Conservation (phyloP, 2,888 invertebrate species). For the Drosophila cognata region DNA sequence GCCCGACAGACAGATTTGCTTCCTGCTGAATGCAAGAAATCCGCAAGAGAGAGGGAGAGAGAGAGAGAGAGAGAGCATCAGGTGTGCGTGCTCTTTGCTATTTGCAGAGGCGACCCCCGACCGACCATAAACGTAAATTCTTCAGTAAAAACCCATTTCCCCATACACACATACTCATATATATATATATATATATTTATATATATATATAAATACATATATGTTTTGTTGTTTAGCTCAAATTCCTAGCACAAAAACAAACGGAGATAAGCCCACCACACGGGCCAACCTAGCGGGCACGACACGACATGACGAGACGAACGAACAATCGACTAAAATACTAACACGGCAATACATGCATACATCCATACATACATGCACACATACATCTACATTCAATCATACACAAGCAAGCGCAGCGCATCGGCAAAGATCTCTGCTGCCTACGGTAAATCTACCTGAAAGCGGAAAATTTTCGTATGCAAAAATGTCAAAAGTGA, state of each 20-base stretch:
- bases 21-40: conserved; percentile 28
- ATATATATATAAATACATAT: conserved; percentile 3
- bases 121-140: conserved; percentile 1
- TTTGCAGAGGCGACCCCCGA: neutral
- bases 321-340: conserved; percentile 55
- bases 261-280: conserved; percentile 64
- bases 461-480: conserved; percentile 79
- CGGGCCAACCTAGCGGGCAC: conserved; percentile 39
- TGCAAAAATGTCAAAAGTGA: conserved; percentile 82
- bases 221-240: conserved; percentile 30
- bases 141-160: conserved; percentile 4
- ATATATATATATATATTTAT: neutral
- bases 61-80: conserved; percentile 33
- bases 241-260: conserved; percentile 63
- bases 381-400: conserved; percentile 14
- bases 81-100: conserved; percentile 48
- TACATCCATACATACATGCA: conserved; percentile 1
- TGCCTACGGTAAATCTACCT: conserved; percentile 73
- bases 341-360: conserved; percentile 25
- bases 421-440: conserved; percentile 55
- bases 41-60: conserved; percentile 9
- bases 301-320: conserved; percentile 38
- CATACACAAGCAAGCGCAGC: conserved; percentile 20
- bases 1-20: conserved; percentile 39
- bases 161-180: neutral